Evolutionary conservation across 2,797 vertebrate genomes (phyloP), one percentile per base, ranked within the genome.

Genomic region (Echeneis naucrates): DNA sequence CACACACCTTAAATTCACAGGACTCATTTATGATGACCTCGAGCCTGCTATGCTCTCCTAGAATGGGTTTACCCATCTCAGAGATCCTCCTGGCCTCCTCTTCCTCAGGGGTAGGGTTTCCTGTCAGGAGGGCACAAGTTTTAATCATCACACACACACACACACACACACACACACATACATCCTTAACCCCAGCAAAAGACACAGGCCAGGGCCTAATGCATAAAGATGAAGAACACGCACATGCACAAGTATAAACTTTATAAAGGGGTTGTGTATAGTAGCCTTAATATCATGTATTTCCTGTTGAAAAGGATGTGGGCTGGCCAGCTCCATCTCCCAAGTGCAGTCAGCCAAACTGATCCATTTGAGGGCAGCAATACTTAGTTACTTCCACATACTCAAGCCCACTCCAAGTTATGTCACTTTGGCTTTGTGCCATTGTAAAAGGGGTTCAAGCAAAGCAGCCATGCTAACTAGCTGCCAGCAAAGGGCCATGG

Each of bases 11-110:
- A 75, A 98, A 97, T 63, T 96, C 95, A 64, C 95, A 96, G 2
- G 95, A 96, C 87, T 98, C 97, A 77, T 96, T 93, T 30, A 98
- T 97, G 85, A 97, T 88, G 78, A 97, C 94, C 77, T 98, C 96
- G 1, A 98, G 88, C 16, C 91, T 92, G 82, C 92, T 93, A 88
- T 97, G 93, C 54, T 97, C 96, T 37, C 97, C 96, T 0, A 98
- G 89, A 42, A 96, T 92, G 0, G 97, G 97, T 71, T 97, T 96
- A 4, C 97, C 97, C 95, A 96, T 97, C 81, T 97, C 96, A 7
- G 96, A 95, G 67, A 97, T 97, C 77, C 93, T 92, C 27, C 93
- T 91, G 0, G 97, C 96, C 44, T 97, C 96, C 48, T 96, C 96
- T 68, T 96, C 94, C 86, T 96, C 95, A 0, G 95, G 94, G 0